Percentiles rank a stretch among this genome's conserved stretches.
Conservation (phyloP, 2,888 invertebrate species). For the Agriopis aurantiaria region DNA sequence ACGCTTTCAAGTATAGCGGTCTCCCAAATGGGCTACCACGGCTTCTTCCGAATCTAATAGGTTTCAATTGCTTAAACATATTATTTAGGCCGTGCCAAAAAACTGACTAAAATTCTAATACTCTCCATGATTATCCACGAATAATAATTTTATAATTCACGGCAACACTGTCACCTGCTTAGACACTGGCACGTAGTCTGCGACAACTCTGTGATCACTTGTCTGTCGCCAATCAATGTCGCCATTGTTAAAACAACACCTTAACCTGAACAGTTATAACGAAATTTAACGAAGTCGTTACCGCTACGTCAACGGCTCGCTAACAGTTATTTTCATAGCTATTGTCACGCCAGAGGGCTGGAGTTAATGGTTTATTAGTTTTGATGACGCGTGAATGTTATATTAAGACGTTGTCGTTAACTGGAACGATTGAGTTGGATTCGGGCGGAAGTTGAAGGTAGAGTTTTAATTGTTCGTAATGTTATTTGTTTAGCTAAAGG, state of each 20-base stretch:
- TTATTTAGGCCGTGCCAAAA: too few species aligned
- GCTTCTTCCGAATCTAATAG: too few species aligned
- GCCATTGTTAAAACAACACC: background rate
- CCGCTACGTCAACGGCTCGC: slow-evolving; percentile 36
- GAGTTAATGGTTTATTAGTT: slow-evolving; percentile 44
- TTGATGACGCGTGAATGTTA: slow-evolving; percentile 37
- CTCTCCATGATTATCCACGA: too few species aligned
- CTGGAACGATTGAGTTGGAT: background rate
- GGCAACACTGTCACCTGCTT: too few species aligned
- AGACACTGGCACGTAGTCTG: too few species aligned
- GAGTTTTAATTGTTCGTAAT: slow-evolving; percentile 1
- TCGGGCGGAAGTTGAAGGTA: background rate
- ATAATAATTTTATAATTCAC: too few species aligned
- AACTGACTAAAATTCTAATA: too few species aligned
- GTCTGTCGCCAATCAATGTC: too few species aligned
- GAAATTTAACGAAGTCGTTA: slow-evolving; percentile 47
- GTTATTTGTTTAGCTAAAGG: background rate
- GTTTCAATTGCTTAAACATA: too few species aligned
- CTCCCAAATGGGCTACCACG: too few species aligned
- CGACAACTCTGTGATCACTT: too few species aligned
- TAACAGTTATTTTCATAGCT: slow-evolving; percentile 45
- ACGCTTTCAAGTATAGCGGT: too few species aligned
- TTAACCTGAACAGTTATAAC: slow-evolving; percentile 31
- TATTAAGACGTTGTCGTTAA: slow-evolving; percentile 29
- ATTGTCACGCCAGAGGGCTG: slow-evolving; percentile 38